Percentiles rank a stretch among this genome's conserved stretches.
These are phyloP conservation scores for Ctenochaetus hawaiiensis DNA, from an alignment of 2,797 vertebrate species.

Conservation along the genomic window DNA sequence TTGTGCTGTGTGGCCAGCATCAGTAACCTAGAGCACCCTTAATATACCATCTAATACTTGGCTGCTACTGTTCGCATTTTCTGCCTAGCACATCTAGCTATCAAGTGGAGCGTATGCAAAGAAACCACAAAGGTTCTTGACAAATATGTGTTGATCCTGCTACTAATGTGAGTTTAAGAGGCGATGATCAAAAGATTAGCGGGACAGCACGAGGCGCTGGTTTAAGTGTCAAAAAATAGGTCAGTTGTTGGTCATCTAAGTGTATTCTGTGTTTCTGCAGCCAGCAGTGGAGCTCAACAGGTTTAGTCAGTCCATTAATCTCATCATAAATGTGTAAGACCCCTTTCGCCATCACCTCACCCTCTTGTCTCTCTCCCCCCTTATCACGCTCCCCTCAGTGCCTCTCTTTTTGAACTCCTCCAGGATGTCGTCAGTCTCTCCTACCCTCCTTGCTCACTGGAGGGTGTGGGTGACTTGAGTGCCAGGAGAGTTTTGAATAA, in stretches of 20 bases:
- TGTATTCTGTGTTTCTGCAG: slow-evolving; percentile 24
- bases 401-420: slow-evolving; percentile 63
- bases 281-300: slow-evolving; percentile 40
- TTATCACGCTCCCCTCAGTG: slow-evolving; percentile 38
- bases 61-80: neutral
- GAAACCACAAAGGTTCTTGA: slow-evolving; percentile 3
- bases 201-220: slow-evolving; percentile 8
- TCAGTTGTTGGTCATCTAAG: slow-evolving; percentile 30
- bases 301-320: slow-evolving; percentile 64
- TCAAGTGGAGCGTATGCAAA: slow-evolving; percentile 15
- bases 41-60: neutral
- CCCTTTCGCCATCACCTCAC: slow-evolving; percentile 44
- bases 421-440: slow-evolving; percentile 67
- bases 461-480: slow-evolving; percentile 79
- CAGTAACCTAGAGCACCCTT: neutral
- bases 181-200: slow-evolving; percentile 40
- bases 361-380: slow-evolving; percentile 40
- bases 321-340: slow-evolving; percentile 44
- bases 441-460: slow-evolving; percentile 57
- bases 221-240: slow-evolving; percentile 54
- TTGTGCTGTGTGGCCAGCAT: neutral
- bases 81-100: neutral
- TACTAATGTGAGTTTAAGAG: slow-evolving; percentile 22
- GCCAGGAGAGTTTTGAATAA: slow-evolving; percentile 82
- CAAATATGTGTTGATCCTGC: slow-evolving; percentile 51